phyloP scores from a whole-genome alignment of 2,797 vertebrate genomes.

The Rachycentron canadum region DNA sequence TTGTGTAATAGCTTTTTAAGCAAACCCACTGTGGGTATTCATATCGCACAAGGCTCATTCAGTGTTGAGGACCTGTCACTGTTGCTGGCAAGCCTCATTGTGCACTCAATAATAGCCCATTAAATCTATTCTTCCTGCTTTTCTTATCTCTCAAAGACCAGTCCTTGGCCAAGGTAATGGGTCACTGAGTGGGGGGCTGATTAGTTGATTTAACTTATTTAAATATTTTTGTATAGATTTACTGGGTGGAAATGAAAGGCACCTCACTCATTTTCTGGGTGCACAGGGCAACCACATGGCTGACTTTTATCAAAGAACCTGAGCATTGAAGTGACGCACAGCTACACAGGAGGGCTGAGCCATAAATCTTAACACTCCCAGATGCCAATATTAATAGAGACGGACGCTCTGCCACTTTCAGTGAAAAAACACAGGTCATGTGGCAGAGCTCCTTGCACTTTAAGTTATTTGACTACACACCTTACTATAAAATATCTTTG shows the following conservation, averaged over 20 bases:
- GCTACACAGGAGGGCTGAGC: constrained; percentile 36
- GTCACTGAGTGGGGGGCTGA: constrained; percentile 77
- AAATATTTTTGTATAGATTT: constrained; percentile 80
- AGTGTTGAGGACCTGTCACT: constrained; percentile 84
- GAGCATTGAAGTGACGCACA: constrained; percentile 50
- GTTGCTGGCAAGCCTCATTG: constrained; percentile 82
- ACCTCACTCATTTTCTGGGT: constrained; percentile 26
- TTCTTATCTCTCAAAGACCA: constrained; percentile 85
- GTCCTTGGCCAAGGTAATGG: constrained; percentile 79
- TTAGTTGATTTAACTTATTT: constrained; percentile 81
- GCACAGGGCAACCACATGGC: constrained; percentile 39
- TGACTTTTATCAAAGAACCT: constrained; percentile 60
- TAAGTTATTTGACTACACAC: constrained; percentile 13
- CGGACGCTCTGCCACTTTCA: constrained; percentile 32
- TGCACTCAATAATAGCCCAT: constrained; percentile 84
- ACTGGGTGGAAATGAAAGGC: constrained; percentile 76
- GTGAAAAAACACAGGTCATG: constrained; percentile 65
- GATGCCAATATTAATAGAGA: constrained; percentile 70
- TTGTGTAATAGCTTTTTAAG: constrained; percentile 78
- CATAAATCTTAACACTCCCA: constrained; percentile 67
- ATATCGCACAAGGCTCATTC: constrained; percentile 81
- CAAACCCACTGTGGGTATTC: constrained; percentile 80
- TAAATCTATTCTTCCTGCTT: constrained; percentile 82
- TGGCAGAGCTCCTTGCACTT: constrained; percentile 33
- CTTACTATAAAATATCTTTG: constrained; percentile 13